phyloP scores from a whole-genome alignment of 2,797 vertebrate genomes.

The Coranthus polyacanthus region DNA sequence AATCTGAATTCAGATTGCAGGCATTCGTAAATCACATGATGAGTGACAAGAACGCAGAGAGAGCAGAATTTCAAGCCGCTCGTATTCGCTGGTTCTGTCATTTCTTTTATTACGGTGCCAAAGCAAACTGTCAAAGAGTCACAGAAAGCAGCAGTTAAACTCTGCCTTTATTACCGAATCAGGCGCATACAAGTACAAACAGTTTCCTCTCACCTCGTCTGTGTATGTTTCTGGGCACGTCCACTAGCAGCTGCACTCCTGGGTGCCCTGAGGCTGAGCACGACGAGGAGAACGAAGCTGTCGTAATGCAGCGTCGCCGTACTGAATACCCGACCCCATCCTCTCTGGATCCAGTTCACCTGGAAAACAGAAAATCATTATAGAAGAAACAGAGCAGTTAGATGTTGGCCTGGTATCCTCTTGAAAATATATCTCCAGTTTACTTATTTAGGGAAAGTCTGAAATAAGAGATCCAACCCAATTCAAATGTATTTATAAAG shows the following conservation, averaged over 20 bases:
- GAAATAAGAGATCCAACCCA: too few relatives aligned
- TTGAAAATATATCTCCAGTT: too few relatives aligned
- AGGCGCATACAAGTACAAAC: not conserved
- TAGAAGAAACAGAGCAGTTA: not conserved
- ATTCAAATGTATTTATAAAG: too few relatives aligned
- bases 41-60: not conserved
- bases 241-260: conserved; percentile 92
- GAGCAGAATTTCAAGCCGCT: conserved; percentile 25
- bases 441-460: too few relatives aligned
- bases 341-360: conserved; percentile 95
- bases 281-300: conserved; percentile 92
- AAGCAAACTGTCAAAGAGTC: not conserved
- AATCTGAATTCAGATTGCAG: not conserved
- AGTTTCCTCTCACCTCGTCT: conserved; percentile 37
- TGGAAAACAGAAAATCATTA: conserved; percentile 48
- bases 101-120: too few relatives aligned
- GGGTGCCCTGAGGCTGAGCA: conserved; percentile 87
- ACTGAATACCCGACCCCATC: conserved; percentile 96
- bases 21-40: conserved; percentile 6
- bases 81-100: not conserved
- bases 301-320: conserved; percentile 90
- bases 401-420: not conserved
- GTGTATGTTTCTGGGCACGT: conserved; percentile 1
- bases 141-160: not conserved
- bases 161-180: not conserved